phyloP scores from a whole-genome alignment of 2,888 invertebrate species.

The Yponomeuta cagnagella region DNA sequence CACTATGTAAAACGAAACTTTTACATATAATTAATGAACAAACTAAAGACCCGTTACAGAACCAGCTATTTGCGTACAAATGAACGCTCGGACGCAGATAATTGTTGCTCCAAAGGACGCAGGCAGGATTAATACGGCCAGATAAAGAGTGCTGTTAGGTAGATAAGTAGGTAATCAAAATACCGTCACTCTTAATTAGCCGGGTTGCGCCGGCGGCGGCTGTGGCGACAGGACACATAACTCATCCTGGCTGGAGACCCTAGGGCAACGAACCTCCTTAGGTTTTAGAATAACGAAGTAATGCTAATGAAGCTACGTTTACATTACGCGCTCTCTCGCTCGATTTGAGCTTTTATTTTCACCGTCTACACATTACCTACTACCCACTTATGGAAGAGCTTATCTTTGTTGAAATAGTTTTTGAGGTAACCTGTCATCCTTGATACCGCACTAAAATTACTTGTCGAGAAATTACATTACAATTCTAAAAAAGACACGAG shows the following conservation, averaged over 20 bases:
- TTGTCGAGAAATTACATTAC: too few relatives aligned
- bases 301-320: not conserved
- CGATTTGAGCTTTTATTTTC: too few relatives aligned
- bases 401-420: too few relatives aligned
- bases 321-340: too few relatives aligned
- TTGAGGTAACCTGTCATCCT: too few relatives aligned
- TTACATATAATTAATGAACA: not conserved
- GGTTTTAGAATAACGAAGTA: slow-evolving; percentile 1
- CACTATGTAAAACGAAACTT: not conserved
- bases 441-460: too few relatives aligned
- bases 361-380: too few relatives aligned
- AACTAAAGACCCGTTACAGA: slow-evolving; percentile 16
- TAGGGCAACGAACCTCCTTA: not conserved
- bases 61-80: slow-evolving; percentile 40
- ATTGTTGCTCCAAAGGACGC: slow-evolving; percentile 49
- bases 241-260: slow-evolving; percentile 4
- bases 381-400: too few relatives aligned
- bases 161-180: slow-evolving; percentile 67
- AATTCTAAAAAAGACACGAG: too few relatives aligned
- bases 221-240: slow-evolving; percentile 22
- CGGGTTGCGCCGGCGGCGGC: slow-evolving; percentile 39
- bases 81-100: slow-evolving; percentile 46
- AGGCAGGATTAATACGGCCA: slow-evolving; percentile 57
- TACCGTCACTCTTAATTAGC: slow-evolving; percentile 67
- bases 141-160: slow-evolving; percentile 50